phyloP scores from a whole-genome alignment of 2,888 invertebrate genomes.

The Limnephilus auricula region DNA sequence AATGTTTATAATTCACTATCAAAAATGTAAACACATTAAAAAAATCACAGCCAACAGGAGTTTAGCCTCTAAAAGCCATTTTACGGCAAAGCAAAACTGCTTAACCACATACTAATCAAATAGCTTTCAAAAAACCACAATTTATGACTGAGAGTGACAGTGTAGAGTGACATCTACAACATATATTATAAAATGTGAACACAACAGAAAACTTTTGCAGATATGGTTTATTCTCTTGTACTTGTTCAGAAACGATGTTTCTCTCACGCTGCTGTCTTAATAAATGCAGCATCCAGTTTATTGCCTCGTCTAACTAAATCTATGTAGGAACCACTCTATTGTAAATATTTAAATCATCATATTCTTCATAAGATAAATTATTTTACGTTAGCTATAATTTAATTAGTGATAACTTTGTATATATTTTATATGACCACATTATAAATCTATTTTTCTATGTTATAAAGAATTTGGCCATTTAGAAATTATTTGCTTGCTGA shows the following conservation, averaged over 20 bases:
- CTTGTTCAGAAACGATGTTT: neutral
- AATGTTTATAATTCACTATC: neutral
- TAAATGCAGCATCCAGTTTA: neutral
- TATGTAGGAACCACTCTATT: neutral
- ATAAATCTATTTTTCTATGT: slow-evolving; percentile 33
- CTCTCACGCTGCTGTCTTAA: neutral
- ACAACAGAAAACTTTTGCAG: neutral
- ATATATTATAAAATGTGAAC: neutral
- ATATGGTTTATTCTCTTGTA: neutral
- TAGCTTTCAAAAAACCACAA: neutral
- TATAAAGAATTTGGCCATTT: slow-evolving; percentile 46
- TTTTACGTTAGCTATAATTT: slow-evolving; percentile 17
- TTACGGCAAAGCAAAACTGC: neutral
- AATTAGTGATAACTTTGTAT: slow-evolving; percentile 24
- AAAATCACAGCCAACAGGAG: neutral
- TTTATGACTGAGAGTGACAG: neutral
- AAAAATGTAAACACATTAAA: neutral
- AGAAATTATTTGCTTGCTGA: slow-evolving; percentile 34
- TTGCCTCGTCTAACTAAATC: neutral
- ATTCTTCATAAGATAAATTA: slow-evolving; percentile 34
- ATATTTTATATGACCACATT: neutral
- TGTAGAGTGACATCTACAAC: neutral
- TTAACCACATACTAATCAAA: neutral
- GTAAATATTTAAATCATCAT: slow-evolving; percentile 30
- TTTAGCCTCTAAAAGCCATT: neutral